Evolutionary conservation across 2,113 vertebrate genomes (phyloP).

Genomic region (Accipiter virgatus): DNA sequence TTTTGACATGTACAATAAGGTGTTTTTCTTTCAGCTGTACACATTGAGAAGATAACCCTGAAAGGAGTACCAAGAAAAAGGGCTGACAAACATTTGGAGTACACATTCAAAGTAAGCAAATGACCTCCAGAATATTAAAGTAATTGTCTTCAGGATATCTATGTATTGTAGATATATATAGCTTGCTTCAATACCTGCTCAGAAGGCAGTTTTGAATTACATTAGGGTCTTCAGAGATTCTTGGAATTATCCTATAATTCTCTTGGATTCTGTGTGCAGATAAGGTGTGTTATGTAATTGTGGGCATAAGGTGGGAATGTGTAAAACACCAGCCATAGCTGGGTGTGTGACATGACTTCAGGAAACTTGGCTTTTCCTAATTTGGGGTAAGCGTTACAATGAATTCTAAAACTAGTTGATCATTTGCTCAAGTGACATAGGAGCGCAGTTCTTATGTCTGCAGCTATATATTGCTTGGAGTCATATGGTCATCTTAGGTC

Average conservation of each 20-base stretch:
- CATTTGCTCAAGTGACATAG: neutral
- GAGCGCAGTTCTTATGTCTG: neutral
- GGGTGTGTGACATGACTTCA: neutral
- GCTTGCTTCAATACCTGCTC: neutral
- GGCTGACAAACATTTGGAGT: constrained; percentile 87
- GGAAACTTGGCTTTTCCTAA: neutral
- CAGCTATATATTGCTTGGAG: neutral
- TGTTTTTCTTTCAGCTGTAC: constrained; percentile 84
- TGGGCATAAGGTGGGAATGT: neutral
- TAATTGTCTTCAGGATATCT: neutral
- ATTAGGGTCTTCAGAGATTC: neutral
- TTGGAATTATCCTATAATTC: neutral
- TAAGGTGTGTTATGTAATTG: neutral
- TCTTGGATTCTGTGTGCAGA: neutral
- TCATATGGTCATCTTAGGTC: neutral
- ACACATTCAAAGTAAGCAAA: constrained; percentile 88
- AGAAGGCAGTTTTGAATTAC: neutral
- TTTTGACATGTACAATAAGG: neutral
- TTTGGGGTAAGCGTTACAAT: neutral
- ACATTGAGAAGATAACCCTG: constrained; percentile 90
- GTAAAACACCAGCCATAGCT: neutral
- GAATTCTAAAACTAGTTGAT: neutral
- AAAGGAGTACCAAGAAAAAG: constrained; percentile 85
- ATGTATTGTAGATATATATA: neutral
- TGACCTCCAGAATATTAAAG: neutral